Evolutionary conservation across 1,140 invertebrate species (phyloP).

Genomic region (Neocloeon triangulifer): DNA sequence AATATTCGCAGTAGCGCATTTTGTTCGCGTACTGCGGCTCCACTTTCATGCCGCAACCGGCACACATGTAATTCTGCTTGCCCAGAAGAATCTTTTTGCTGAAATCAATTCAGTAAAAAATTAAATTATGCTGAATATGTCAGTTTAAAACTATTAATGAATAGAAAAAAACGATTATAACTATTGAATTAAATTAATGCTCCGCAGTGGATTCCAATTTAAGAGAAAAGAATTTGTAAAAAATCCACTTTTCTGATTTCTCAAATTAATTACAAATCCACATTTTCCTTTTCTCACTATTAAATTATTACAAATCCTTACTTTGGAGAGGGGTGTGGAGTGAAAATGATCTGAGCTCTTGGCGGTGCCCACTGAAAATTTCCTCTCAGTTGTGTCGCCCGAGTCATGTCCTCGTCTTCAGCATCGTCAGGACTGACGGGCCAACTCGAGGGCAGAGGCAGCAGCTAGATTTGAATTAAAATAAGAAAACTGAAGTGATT

Average conservation of each 20-base stretch:
- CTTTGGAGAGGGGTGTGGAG: constrained; percentile 41
- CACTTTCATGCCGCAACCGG: constrained; percentile 66
- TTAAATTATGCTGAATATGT: not conserved
- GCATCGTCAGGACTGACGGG: constrained; percentile 35
- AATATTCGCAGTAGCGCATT: constrained; percentile 64
- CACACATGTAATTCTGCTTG: constrained; percentile 63
- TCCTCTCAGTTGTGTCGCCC: constrained; percentile 36
- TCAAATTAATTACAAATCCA: too few relatives aligned
- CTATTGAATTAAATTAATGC: too few relatives aligned
- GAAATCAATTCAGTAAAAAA: constrained; percentile 6
- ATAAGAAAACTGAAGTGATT: too few relatives aligned
- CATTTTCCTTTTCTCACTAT: too few relatives aligned
- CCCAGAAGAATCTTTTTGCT: constrained; percentile 37
- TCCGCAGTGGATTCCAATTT: too few relatives aligned
- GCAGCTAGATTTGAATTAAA: constrained; percentile 20
- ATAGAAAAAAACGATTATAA: too few relatives aligned
- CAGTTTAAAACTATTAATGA: not conserved
- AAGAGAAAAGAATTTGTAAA: too few relatives aligned
- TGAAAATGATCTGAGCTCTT: constrained; percentile 64
- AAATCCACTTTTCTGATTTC: too few relatives aligned
- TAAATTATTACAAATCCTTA: too few relatives aligned
- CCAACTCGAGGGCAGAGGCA: constrained; percentile 50
- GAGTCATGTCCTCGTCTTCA: constrained; percentile 17
- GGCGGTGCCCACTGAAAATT: constrained; percentile 69
- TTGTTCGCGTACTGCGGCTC: constrained; percentile 41